Evolutionary conservation across 53 echinoderm and acorn worm species (phyloP).

Genomic region (Antedon mediterranea): DNA sequence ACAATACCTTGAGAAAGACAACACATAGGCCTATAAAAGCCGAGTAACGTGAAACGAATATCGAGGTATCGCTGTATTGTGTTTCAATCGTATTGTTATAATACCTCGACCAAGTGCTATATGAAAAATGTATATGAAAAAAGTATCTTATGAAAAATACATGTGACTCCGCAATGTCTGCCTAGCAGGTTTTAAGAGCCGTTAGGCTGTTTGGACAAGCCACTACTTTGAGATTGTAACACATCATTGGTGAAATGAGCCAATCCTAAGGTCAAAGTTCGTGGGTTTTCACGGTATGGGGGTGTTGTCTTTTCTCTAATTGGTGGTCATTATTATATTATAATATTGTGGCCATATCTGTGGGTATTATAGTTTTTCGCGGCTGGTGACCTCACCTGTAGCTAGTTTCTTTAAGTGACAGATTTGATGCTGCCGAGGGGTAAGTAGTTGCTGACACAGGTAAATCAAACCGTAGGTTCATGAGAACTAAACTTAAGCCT

Average conservation of each 20-base stretch:
- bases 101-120: background rate
- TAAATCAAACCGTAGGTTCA: background rate
- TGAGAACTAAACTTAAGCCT: background rate
- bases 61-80: background rate
- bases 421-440: background rate
- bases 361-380: background rate
- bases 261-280: background rate
- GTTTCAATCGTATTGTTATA: background rate
- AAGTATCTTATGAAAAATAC: background rate
- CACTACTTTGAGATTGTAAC: background rate
- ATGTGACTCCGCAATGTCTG: background rate
- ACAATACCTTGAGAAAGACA: background rate
- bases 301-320: background rate
- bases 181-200: background rate
- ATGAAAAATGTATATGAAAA: background rate
- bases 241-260: background rate
- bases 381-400: background rate
- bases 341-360: background rate
- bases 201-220: background rate
- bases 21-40: background rate
- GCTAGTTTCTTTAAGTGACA: background rate
- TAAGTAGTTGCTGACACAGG: background rate
- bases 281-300: background rate
- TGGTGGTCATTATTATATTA: constrained; percentile 1
- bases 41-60: background rate